Percentiles rank a stretch among this genome's conserved stretches.
Evolutionary conservation across 2,888 invertebrate genomes (phyloP).

Genomic region (Ectemnius cavifrons): DNA sequence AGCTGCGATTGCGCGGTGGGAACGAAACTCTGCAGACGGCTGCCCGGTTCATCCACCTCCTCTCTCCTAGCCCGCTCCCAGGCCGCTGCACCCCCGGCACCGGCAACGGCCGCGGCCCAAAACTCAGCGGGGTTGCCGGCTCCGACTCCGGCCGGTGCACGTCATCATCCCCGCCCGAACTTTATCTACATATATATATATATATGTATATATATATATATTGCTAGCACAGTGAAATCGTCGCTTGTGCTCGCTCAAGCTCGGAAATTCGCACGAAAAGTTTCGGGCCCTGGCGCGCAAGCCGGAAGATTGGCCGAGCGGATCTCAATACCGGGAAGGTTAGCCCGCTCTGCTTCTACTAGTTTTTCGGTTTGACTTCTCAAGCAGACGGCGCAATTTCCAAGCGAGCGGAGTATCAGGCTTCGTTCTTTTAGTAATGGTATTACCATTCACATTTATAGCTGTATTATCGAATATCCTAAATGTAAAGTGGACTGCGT

Average conservation of each 20-base stretch:
- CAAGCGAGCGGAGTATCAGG: too few relatives aligned
- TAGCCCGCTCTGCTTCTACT: background rate
- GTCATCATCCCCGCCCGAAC: conserved; percentile 37
- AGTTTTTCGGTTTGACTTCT: background rate
- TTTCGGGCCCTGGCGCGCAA: background rate
- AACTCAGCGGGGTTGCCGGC: conserved; percentile 50
- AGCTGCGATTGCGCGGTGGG: conserved; percentile 20
- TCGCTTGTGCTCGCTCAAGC: background rate
- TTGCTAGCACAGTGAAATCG: background rate
- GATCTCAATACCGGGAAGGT: conserved; percentile 15
- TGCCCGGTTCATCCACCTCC: conserved; percentile 76
- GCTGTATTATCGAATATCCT: too few relatives aligned
- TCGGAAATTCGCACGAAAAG: too few relatives aligned
- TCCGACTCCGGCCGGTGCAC: conserved; percentile 33
- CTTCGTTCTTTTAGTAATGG: too few relatives aligned
- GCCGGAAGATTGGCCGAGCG: conserved; percentile 31
- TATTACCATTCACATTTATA: too few relatives aligned
- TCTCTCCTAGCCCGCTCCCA: conserved; percentile 64
- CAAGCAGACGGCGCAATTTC: too few relatives aligned
- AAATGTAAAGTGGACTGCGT: too few relatives aligned
- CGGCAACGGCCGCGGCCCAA: conserved; percentile 20
- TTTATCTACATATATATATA: background rate
- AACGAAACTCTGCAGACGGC: conserved; percentile 65
- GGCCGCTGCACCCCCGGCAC: conserved; percentile 67
- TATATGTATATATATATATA: too few relatives aligned